phyloP scores from a whole-genome alignment of 2,113 vertebrate genomes.

The Psephotus haematonotus region DNA sequence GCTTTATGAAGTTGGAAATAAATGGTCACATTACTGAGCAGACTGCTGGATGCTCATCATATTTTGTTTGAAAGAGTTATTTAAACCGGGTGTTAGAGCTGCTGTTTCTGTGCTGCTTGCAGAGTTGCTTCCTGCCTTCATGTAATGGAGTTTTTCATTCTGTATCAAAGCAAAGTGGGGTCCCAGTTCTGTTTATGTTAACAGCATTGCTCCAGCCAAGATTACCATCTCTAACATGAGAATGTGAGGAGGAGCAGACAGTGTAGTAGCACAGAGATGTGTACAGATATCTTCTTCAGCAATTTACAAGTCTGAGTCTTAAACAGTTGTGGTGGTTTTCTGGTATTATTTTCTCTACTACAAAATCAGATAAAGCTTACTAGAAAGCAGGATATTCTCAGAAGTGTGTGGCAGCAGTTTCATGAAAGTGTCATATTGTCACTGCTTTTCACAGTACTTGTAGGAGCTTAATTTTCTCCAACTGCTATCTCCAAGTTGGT shows the following conservation, averaged over 20 bases:
- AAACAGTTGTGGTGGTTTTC: accelerated
- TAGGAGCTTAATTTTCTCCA: slow-evolving; percentile 38
- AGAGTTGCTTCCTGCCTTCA: background rate
- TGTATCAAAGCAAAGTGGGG: background rate
- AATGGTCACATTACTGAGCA: background rate
- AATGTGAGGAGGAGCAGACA: background rate
- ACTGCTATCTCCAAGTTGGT: background rate
- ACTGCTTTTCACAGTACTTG: background rate
- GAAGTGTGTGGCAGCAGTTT: slow-evolving; percentile 1
- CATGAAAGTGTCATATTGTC: slow-evolving; percentile 17
- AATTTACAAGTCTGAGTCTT: background rate
- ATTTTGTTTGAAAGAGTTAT: background rate
- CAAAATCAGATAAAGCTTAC: slow-evolving; percentile 37
- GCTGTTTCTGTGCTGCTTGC: background rate
- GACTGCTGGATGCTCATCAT: background rate
- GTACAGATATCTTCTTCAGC: background rate
- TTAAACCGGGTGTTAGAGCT: background rate
- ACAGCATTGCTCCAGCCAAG: background rate
- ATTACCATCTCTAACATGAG: background rate
- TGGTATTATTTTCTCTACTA: background rate
- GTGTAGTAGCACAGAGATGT: background rate
- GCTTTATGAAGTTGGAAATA: slow-evolving; percentile 34
- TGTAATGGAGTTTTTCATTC: background rate
- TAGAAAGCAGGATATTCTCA: background rate
- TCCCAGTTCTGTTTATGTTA: background rate